Percentiles rank a stretch among this genome's conserved stretches.
phyloP scores from a whole-genome alignment of 2,888 invertebrate genomes.

The Pterostichus madidus region DNA sequence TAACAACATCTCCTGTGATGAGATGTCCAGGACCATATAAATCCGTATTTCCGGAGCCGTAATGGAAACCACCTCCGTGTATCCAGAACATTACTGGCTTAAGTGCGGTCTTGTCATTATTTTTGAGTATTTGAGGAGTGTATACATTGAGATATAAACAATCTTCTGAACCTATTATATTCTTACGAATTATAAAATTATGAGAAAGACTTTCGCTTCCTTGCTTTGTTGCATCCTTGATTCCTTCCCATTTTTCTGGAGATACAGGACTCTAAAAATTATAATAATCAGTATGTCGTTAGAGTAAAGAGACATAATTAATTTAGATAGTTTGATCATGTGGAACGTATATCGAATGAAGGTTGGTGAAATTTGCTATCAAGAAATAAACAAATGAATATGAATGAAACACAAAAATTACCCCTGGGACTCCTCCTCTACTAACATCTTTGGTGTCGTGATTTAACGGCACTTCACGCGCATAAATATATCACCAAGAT shows the following conservation, averaged over 20 bases:
- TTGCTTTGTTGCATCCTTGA: conserved; percentile 71
- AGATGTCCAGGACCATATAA: conserved; percentile 53
- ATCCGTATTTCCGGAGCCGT: conserved; percentile 69
- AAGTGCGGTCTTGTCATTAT: conserved; percentile 53
- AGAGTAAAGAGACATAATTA: too few species aligned
- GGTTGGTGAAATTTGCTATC: too few species aligned
- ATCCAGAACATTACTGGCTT: conserved; percentile 68
- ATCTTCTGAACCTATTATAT: conserved; percentile 71
- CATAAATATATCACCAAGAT: too few species aligned
- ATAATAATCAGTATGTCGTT: neutral
- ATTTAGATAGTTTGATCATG: too few species aligned
- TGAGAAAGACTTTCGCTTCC: conserved; percentile 70
- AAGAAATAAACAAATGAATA: too few species aligned
- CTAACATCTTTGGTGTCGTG: too few species aligned
- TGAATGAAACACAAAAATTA: too few species aligned
- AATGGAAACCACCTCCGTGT: conserved; percentile 65
- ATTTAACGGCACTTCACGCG: too few species aligned
- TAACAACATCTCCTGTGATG: conserved; percentile 55
- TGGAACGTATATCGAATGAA: too few species aligned
- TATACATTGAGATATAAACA: conserved; percentile 73
- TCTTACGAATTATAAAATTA: conserved; percentile 68
- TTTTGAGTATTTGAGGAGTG: conserved; percentile 68
- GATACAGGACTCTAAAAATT: conserved; percentile 70
- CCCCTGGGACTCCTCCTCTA: too few species aligned
- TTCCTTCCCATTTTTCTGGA: conserved; percentile 71